Evolutionary conservation across 1,140 invertebrate genomes (phyloP).

Genomic region (Ruditapes philippinarum): DNA sequence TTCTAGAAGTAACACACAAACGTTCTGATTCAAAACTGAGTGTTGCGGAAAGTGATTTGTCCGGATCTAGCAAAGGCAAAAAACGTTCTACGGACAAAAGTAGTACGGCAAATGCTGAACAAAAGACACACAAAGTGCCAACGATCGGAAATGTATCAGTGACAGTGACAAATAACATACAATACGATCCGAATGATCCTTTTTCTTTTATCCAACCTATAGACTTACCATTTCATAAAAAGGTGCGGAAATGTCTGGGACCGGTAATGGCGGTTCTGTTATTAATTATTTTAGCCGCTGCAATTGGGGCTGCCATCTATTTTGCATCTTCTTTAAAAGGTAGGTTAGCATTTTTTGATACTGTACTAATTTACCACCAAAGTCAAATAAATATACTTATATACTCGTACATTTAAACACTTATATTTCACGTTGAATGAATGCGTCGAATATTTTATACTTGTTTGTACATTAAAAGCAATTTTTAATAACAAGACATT

Average conservation of each 20-base stretch:
- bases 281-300: conserved; percentile 53
- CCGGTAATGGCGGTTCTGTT: conserved; percentile 46
- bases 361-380: too few species aligned
- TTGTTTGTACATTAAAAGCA: too few species aligned
- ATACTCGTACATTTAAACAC: too few species aligned
- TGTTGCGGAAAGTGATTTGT: conserved; percentile 35
- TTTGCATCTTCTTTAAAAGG: conserved; percentile 62
- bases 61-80: conserved; percentile 20
- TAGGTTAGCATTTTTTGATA: too few species aligned
- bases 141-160: conserved; percentile 53
- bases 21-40: conserved; percentile 40
- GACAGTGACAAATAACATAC: conserved; percentile 54
- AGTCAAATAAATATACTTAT: too few species aligned
- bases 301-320: conserved; percentile 54
- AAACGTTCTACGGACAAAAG: not conserved
- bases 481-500: too few species aligned
- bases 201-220: conserved; percentile 60
- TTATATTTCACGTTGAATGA: too few species aligned
- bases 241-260: conserved; percentile 40
- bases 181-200: conserved; percentile 63
- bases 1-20: not conserved
- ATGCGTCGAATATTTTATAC: too few species aligned
- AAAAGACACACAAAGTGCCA: conserved; percentile 21
- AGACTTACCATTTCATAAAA: conserved; percentile 45
- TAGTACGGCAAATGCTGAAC: not conserved